These are phyloP conservation scores for Falco columbarius DNA, from an alignment of 2,797 vertebrate species.

Conservation along the genomic window DNA sequence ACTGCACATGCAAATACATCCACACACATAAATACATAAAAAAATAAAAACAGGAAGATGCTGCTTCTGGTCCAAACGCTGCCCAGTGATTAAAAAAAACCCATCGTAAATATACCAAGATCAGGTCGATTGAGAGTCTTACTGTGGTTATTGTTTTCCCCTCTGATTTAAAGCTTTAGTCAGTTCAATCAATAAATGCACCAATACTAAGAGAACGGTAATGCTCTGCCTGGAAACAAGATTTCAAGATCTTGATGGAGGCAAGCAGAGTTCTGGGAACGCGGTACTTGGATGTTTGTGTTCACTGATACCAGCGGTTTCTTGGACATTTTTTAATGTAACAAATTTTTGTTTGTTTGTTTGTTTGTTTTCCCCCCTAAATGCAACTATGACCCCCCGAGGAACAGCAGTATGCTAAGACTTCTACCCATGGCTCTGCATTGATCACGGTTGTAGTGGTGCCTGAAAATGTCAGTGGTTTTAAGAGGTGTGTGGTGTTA, in stretches of 20 bases:
- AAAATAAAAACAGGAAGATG: background rate
- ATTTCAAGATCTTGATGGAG: background rate
- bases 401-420: background rate
- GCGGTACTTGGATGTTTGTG: background rate
- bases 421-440: background rate
- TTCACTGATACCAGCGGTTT: background rate
- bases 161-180: background rate
- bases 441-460: background rate
- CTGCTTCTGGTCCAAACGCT: background rate
- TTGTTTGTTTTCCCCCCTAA: background rate
- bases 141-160: background rate
- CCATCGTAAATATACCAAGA: background rate
- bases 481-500: background rate
- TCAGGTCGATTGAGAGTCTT: background rate
- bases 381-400: background rate
- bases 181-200: constrained; percentile 7
- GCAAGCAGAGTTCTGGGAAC: background rate
- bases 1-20: too few species aligned
- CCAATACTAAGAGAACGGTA: background rate
- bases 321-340: background rate
- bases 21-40: too few species aligned
- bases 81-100: background rate
- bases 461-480: background rate
- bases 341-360: background rate
- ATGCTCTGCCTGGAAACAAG: constrained; percentile 12